A percentile compares a stretch with the other conserved stretches of the same genome.
These are phyloP conservation scores for Thunnus maccoyii DNA, from an alignment of 2,113 vertebrate genomes.

Conservation along the genomic window DNA sequence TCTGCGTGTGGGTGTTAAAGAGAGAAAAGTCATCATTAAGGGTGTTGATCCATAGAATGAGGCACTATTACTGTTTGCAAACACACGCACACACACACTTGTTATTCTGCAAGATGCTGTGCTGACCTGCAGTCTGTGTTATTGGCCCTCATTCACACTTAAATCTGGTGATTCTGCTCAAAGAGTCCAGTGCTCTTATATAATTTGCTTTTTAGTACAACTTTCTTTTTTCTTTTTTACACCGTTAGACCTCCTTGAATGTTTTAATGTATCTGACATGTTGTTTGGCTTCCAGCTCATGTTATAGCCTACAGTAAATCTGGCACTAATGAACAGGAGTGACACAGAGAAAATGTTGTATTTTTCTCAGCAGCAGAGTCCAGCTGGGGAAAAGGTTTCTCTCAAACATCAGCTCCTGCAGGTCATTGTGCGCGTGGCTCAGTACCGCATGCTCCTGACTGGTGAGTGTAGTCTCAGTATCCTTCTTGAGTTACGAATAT, in stretches of 20 bases:
- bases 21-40: neutral
- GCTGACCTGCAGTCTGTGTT: conserved; percentile 47
- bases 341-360: conserved; percentile 12
- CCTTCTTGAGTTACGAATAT: neutral
- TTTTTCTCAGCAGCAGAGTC: conserved; percentile 84
- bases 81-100: neutral
- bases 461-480: conserved; percentile 81
- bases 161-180: conserved; percentile 27
- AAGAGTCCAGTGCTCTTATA: conserved; percentile 8
- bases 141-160: conserved; percentile 31
- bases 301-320: neutral
- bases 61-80: too few relatives aligned
- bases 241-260: neutral
- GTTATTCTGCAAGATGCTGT: conserved; percentile 6
- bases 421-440: conserved; percentile 92
- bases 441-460: conserved; percentile 95
- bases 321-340: neutral
- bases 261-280: conserved; percentile 8
- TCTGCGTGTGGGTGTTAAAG: conserved; percentile 5
- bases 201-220: conserved; percentile 12
- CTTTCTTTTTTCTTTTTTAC: conserved; percentile 5
- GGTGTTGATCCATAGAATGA: too few relatives aligned
- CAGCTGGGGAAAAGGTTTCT: conserved; percentile 79
- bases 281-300: neutral
- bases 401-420: conserved; percentile 91